Base-by-base conservation (phyloP, 2,113 vertebrate species). In the Rissa tridactyla region DNA sequence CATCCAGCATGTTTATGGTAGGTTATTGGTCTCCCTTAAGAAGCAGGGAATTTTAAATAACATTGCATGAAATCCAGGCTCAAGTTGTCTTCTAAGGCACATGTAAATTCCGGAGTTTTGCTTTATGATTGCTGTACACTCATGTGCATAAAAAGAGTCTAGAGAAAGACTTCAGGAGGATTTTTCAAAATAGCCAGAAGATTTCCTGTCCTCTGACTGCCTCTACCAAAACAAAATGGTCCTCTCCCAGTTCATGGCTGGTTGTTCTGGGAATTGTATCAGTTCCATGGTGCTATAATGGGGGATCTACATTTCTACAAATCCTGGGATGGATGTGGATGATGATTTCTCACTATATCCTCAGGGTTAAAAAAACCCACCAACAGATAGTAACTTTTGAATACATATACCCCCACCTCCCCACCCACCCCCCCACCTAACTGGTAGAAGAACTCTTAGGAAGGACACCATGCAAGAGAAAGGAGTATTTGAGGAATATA, bases 351-450 rank as follows among this genome's bases (percentile, higher is more conserved):
- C 25, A 15, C 12, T 40, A 0, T 38, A 65, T 60, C 22, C 15
- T 65, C 40, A 20, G 46, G 11, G n/a, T 5, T 21, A 62, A 61
- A 65, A 9, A 22, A 13, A 6, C 0, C 1, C 38, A 42, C 6
- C 1, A 23, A 27, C 4, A 73, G 11, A 12, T 34, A 42, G 5
- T 17, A 32, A 52, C 6, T 88, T 88, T 23, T 25, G 47, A 60
- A 54, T 11, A 38, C 17, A 61, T 8, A 9, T 5, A 25, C 3
- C 26, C 25, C 2, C 4, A 2, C 12, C 1, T 1, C 5, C 34
- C 11, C 38, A 38, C 38, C 13, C 29, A 3, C 2, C 11, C 10
- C 5, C 51, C 22, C 38, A 38, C 29, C 5, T 26, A 34, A 1
- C 16, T 6, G 5, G 23, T 29, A 13, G 36, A 71, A 40, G 34